Base-by-base conservation (phyloP, 1,140 invertebrate genomes). In the Adelges cooleyi region DNA sequence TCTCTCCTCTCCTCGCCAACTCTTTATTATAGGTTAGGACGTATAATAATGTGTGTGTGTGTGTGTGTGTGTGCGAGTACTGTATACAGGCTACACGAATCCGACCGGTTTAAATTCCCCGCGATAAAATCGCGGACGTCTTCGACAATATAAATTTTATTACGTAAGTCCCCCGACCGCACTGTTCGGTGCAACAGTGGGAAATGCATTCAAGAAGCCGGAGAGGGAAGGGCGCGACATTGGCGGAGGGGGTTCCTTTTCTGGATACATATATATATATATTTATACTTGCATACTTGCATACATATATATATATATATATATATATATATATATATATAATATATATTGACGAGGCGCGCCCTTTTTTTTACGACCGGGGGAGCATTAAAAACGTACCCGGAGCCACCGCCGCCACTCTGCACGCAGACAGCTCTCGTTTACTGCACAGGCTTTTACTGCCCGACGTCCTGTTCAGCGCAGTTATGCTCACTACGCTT, bases 131-230 rank as follows among this genome's bases (percentile, higher is more conserved):
- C 56, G 56, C 56, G 56, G 56, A 62, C 56, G 56, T 62, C 56
- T 62, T 62, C 56, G 56, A 62, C 56, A 48, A 62, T 62, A 62
- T 62, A 62, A 62, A 62, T 62, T 62, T 62, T 62, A 62, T 62
- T 62, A 59, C 54, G 54, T 25, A 44, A 59, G 54, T 59, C 42
- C 53, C 53, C 33, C 18, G n/a, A 25, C 25, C 25, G 53, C 15
- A 36, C 25, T 17, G 20, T 22, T 23, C 50, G 40, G 54, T 59
- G 54, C 54, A 56, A 56, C 38, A 40, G 54, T 59, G 54, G 38
- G 46, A 59, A 59, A 59, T 59, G 40, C 40, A 46, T 33, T 29
- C 40, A 23, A 33, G 29, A 33, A 33, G 29, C 11, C 29, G 29
- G 5, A 11, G 29, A 29, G 51, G 17, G 3, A 18, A 13, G 18